Base-by-base conservation (phyloP, 2,113 vertebrate genomes). In the Guaruba guarouba region DNA sequence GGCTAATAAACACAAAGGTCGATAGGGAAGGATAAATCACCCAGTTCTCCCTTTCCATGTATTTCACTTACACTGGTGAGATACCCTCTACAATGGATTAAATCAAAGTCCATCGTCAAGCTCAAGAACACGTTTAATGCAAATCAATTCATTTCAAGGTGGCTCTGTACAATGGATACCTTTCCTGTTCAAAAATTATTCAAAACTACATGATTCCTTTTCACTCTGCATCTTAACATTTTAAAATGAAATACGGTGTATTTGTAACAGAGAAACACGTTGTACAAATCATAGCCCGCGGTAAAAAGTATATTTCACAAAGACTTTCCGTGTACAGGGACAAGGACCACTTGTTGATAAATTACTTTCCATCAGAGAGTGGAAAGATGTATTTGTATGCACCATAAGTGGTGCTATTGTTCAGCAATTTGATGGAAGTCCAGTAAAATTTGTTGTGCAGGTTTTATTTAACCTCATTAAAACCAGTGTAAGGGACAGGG, bases 291-390 rank as follows among this genome's bases (percentile, higher is more conserved):
- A 64, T 31, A 92, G 89, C 51, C 84, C 87, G 84, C 57, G 76
- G 78, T 27, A 85, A 63, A 91, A 95, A 88, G 66, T 29, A 2
- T 67, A 85, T 92, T 91, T 92, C 93, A 94, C 78, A 93, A 96
- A 96, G 93, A 85, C 84, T 89, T 95, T 83, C 52, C 71, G 13
- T 0, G 92, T 70, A 51, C 91, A 96, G 88, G 91, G 94, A 96
- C 94, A 97, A 96, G 95, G 95, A 95, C 92, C 93, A 96, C 96
- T 97, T 82, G 89, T 88, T 96, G 90, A 93, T 92, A 96, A 97
- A 97, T 97, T 95, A 96, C 87, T 92, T 96, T 90, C 62, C 49
- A 77, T 89, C 3, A 0, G 11, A 88, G 78, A 94, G 77, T 52
- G 73, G 75, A 92, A 94, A 91, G 91, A 81, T 62, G 17, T 81